Evolutionary conservation across 2,888 invertebrate species (phyloP), one percentile per base, ranked within the genome.

Genomic region (Scaptodrosophila latifasciaeformis): DNA sequence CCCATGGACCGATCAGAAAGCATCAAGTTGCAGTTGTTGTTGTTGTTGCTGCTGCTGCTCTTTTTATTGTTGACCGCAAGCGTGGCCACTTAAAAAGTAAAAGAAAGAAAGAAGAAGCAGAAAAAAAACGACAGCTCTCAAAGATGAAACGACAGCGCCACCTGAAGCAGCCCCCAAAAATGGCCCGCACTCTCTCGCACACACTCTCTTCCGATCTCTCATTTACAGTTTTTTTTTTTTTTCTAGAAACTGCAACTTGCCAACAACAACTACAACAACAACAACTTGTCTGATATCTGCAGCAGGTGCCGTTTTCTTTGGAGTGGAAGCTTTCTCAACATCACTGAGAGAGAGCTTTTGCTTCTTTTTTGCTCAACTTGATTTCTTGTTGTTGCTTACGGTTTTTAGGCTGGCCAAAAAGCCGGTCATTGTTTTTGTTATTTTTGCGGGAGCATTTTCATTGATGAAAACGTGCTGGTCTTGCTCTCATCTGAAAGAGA

Each of bases 241-340:
- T n/a, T n/a, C n/a, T n/a, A n/a, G n/a, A n/a, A n/a, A 34, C 2
- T 34, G 34, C 34, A n/a, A 34, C 15, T 34, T 34, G 34, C 13
- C 30, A 43, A 5, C 21, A 24, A 24, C 29, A 24, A 24, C 7
- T n/a, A 21, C 27, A 44, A 29, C 18, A 34, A 19, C 35, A 46
- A 19, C 12, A 46, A 46, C n/a, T n/a, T n/a, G n/a, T n/a, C n/a
- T n/a, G n/a, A 47, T 29, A 10, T 12, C 31, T 63, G 57, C 56
- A 66, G 68, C 77, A 74, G 77, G 77, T 74, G 72, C 51, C 51
- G n/a, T n/a, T n/a, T n/a, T n/a, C n/a, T n/a, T n/a, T n/a, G n/a
- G n/a, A n/a, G n/a, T n/a, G n/a, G 67, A 63, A 70, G 70, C 75
- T 70, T 45, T 45, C 13, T 5, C 31, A n/a, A 13, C 7, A 37